phyloP scores from a whole-genome alignment of 2,113 vertebrate genomes.

The Isurus oxyrinchus region DNA sequence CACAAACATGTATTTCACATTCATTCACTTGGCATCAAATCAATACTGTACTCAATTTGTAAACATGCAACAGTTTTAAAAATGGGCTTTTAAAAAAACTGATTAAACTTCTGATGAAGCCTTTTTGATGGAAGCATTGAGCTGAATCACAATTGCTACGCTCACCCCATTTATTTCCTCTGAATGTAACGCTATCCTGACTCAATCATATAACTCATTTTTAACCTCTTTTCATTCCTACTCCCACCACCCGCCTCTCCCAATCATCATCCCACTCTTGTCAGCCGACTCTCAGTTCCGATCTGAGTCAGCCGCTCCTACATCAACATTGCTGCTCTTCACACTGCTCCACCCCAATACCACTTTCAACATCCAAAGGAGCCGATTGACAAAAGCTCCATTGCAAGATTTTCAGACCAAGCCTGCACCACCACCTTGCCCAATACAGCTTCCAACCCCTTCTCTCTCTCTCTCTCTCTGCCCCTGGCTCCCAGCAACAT shows the following conservation, averaged over 20 bases:
- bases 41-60: background rate
- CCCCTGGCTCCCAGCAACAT: background rate
- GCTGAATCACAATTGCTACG: background rate
- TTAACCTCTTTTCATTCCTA: background rate
- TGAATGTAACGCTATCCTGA: background rate
- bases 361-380: background rate
- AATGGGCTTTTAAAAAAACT: background rate
- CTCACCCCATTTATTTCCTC: background rate
- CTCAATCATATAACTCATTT: background rate
- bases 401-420: background rate
- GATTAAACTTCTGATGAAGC: background rate
- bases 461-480: too few relatives aligned
- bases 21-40: background rate
- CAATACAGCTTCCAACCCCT: background rate
- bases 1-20: background rate
- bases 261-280: background rate
- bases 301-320: background rate
- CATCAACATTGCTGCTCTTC: background rate
- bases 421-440: background rate
- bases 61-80: background rate
- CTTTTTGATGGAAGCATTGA: background rate
- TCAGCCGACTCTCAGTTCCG: background rate
- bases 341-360: background rate
- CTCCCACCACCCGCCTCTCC: background rate
- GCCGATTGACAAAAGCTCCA: background rate